Evolutionary conservation across 2,797 vertebrate species (phyloP), one percentile per base, ranked within the genome.

Genomic region (Poeciliopsis turneri): DNA sequence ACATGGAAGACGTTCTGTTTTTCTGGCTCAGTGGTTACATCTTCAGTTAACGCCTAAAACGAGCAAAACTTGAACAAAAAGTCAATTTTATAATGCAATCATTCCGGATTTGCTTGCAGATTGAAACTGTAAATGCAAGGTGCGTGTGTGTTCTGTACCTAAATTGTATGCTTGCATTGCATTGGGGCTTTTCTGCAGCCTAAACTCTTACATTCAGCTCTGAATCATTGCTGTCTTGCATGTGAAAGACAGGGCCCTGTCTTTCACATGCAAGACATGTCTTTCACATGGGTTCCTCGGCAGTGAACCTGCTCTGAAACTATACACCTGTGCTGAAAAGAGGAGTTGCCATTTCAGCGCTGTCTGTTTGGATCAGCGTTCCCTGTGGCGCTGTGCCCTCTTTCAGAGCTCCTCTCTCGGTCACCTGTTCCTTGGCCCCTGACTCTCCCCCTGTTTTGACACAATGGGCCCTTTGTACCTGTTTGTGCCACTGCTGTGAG

Each of bases 321-420:
- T 43, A n/a, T 89, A 92, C 76, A 93, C 93, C 90, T 92, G 91
- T 47, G 88, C 83, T 91, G 90, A 91, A 92, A 91, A 82, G 87
- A 87, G 71, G 81, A 92, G 87, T 90, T 84, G 90, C 94, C 92
- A 93, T 93, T 93, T 93, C 89, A 90, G 79, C 66, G 55, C 86
- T 84, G 91, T 91, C 91, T 89, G 92, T 92, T 88, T 87, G 89
- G 92, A 91, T 92, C 92, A 87, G 86, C 82, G 82, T 88, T 92
- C 86, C 91, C 91, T 72, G 87, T 89, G 86, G 93, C 39, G 86
- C 92, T 85, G 16, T 89, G 90, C 82, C 90, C 86, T 88, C 87
- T 90, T 87, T 83, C 87, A 93, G 90, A 90, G 86, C 81, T 85
- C 86, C 88, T 90, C 88, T 87, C 89, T 88, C 88, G 81, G 84